Evolutionary conservation across 2,797 vertebrate species (phyloP).

Genomic region (Astyanax mexicanus): DNA sequence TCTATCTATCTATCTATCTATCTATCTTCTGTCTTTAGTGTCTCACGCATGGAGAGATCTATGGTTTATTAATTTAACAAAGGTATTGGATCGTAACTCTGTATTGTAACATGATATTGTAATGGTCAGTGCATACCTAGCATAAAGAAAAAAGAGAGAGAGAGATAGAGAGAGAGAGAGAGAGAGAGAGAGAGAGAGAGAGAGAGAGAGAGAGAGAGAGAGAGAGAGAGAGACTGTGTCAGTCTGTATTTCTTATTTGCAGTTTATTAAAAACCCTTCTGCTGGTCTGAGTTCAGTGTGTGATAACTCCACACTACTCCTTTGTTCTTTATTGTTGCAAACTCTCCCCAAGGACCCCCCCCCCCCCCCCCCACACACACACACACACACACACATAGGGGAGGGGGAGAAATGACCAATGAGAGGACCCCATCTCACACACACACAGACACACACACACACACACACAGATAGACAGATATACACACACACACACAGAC

Average conservation of each 20-base stretch:
- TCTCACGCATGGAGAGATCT: too few relatives aligned
- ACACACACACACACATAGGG: conserved; percentile 38
- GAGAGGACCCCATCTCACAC: conserved; percentile 38
- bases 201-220: conserved; percentile 41
- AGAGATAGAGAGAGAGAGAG: conserved; percentile 39
- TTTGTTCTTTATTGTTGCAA: conserved; percentile 75
- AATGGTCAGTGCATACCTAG: too few relatives aligned
- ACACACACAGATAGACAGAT: conserved; percentile 13
- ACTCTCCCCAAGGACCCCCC: conserved; percentile 67
- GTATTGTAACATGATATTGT: too few relatives aligned
- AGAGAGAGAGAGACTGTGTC: not conserved
- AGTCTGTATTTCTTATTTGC: conserved; percentile 72
- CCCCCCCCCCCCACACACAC: too few relatives aligned
- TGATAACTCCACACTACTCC: conserved; percentile 69
- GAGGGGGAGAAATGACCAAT: conserved; percentile 39
- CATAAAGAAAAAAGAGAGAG: too few relatives aligned
- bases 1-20: too few relatives aligned
- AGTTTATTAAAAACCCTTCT: conserved; percentile 77
- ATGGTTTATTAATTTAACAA: too few relatives aligned
- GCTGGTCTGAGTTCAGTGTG: conserved; percentile 48
- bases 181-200: not conserved
- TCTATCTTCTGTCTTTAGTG: too few relatives aligned
- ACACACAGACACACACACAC: conserved; percentile 26
- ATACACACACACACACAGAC: not conserved
- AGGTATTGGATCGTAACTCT: too few relatives aligned